Evolutionary conservation across 1,140 invertebrate species (phyloP).

Genomic region (Drosophila equinoxialis): DNA sequence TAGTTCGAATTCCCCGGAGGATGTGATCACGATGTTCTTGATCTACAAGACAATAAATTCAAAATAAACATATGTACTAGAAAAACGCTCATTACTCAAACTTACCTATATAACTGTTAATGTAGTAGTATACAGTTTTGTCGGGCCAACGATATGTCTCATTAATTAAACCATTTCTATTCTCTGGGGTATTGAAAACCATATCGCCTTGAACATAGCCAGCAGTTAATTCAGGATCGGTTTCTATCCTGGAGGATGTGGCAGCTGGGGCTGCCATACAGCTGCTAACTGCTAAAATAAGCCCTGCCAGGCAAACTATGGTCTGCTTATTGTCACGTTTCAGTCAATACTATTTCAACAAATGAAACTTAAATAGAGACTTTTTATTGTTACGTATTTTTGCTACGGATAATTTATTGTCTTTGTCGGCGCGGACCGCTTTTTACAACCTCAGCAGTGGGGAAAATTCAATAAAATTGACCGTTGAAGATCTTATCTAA

Average conservation of each 20-base stretch:
- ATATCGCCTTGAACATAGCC: conserved; percentile 72
- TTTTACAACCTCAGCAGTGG: conserved; percentile 26
- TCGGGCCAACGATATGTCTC: conserved; percentile 85
- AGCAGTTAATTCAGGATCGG: conserved; percentile 62
- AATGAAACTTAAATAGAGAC: not conserved
- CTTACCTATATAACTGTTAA: conserved; percentile 82
- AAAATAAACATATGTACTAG: not conserved
- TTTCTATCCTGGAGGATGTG: conserved; percentile 26
- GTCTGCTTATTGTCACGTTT: conserved; percentile 30
- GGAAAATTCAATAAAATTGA: conserved; percentile 18
- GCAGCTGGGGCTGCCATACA: conserved; percentile 37
- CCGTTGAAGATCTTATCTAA: conserved; percentile 33
- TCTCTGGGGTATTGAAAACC: conserved; percentile 18
- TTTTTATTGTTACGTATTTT: not conserved
- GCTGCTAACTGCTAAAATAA: conserved; percentile 23
- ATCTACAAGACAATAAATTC: conserved; percentile 32
- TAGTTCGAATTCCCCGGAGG: conserved; percentile 38
- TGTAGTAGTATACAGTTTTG: conserved; percentile 86
- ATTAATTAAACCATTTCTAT: conserved; percentile 85
- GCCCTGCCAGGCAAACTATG: not conserved
- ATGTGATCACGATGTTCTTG: conserved; percentile 57
- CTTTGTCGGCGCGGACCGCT: not conserved
- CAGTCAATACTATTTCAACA: conserved; percentile 17
- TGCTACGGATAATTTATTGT: conserved; percentile 45
- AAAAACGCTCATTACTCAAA: not conserved